Evolutionary conservation across 2,113 vertebrate genomes (phyloP).

Genomic region (Notechis scutatus): DNA sequence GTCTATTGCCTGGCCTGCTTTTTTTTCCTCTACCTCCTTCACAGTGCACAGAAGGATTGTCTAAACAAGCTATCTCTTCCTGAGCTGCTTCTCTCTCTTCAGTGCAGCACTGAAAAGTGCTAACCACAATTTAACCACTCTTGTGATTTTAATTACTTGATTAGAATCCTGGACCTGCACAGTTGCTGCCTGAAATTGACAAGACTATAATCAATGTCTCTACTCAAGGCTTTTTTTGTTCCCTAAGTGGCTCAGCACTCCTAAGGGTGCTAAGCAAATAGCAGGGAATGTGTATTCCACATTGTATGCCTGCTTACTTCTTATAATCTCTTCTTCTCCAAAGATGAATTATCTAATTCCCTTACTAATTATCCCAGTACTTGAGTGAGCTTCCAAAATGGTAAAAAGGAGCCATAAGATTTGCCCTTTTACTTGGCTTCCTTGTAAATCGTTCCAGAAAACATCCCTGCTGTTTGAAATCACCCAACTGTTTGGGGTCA

Average conservation of each 20-base stretch:
- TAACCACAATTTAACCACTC: neutral
- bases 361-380: neutral
- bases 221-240: neutral
- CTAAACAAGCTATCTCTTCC: neutral
- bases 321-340: neutral
- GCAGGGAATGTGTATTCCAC: neutral
- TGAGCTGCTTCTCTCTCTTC: neutral
- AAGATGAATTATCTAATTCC: neutral
- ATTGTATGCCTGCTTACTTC: neutral
- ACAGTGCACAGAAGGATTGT: neutral
- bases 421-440: neutral
- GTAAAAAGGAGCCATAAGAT: neutral
- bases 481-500: neutral
- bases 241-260: neutral
- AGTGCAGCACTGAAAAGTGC: neutral
- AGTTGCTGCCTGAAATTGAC: neutral
- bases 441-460: neutral
- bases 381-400: neutral
- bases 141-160: neutral
- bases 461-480: neutral
- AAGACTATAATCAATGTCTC: neutral
- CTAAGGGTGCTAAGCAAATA: neutral
- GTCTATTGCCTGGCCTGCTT: neutral
- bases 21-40: neutral
- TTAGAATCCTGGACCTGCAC: neutral